Percentiles rank a stretch among this genome's conserved stretches.
phyloP scores from a whole-genome alignment of 2,113 vertebrate species.

The Cyprinodon brontotheroides region DNA sequence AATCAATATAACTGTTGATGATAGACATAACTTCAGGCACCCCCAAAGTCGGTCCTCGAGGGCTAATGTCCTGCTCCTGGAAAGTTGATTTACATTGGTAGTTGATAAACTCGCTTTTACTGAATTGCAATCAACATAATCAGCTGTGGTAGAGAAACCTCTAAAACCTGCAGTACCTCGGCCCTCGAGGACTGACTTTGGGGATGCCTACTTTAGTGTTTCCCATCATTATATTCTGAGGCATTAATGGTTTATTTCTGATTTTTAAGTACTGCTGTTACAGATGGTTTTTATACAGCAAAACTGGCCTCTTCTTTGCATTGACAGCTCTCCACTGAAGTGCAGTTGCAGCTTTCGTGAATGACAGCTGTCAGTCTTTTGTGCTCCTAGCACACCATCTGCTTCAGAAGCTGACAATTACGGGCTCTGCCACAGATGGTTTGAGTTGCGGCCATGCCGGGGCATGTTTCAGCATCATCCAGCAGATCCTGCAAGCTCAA shows the following conservation, averaged over 20 bases:
- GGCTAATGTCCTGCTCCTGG: too few relatives aligned
- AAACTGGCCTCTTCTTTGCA: neutral
- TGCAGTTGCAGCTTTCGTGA: constrained; percentile 27
- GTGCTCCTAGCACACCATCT: constrained; percentile 54
- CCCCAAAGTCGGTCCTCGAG: too few relatives aligned
- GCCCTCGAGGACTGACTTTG: too few relatives aligned
- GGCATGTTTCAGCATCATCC: constrained; percentile 29
- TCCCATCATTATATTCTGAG: neutral
- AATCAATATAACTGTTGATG: too few relatives aligned
- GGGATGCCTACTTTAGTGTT: neutral
- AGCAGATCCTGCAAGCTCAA: constrained; percentile 26
- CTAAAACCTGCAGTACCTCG: too few relatives aligned
- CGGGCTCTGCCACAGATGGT: constrained; percentile 17
- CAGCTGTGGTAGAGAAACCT: too few relatives aligned
- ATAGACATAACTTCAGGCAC: too few relatives aligned
- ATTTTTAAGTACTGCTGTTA: neutral
- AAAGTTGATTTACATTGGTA: too few relatives aligned
- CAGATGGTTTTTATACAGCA: neutral
- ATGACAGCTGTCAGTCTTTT: constrained; percentile 65
- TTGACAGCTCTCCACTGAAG: constrained; percentile 4
- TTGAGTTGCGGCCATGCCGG: constrained; percentile 31
- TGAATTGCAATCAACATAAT: too few relatives aligned
- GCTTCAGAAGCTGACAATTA: constrained; percentile 45
- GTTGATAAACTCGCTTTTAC: too few relatives aligned
- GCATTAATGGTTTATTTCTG: neutral